Evolutionary conservation across 2,888 invertebrate genomes (phyloP), one percentile per base, ranked within the genome.

Genomic region (Scelioninae gen. 2): DNA sequence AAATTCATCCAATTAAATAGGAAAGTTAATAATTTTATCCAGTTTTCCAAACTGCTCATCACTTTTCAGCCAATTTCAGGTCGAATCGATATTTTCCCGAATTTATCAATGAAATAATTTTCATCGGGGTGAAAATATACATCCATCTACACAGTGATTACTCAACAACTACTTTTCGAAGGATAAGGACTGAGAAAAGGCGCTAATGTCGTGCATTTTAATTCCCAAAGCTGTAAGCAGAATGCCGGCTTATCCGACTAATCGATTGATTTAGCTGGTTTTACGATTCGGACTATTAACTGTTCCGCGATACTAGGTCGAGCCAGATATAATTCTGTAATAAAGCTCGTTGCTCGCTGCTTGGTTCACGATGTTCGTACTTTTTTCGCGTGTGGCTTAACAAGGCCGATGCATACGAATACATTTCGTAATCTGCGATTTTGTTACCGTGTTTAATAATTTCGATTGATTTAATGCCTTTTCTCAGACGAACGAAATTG

Each of bases 221-320:
- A 19, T 28, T 22, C n/a, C 35, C 10, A 10, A 15, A 28, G 57
- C 11, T 9, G 19, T 31, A 57, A 60, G 33, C 25, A 46, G 39
- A 39, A 64, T 16, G 64, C 53, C 35, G 53, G 33, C 50, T 52
- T 64, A 64, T 45, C 16, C 53, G 52, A 45, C 55, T 65, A 65
- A 57, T 65, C 65, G 65, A 65, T 65, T 65, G 65, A 65, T 65
- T 65, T 48, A 39, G 48, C 28, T 57, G 15, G 48, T 48, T 57
- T 57, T 65, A 48, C 65, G 33, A 57, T 46, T 57, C 28, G 39
- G 19, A 11, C 41, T 46, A 65, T 64, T 53, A 64, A 45, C 22
- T 53, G 22, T 64, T 45, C 39, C 41, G 25, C 48, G 28, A 57
- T 65, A 57, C 57, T 57, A 57, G 65, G 55, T 65, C 55, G 57